These are phyloP conservation scores for Miniopterus natalensis DNA, from an alignment of 2,113 vertebrate species.

Conservation along the genomic window DNA sequence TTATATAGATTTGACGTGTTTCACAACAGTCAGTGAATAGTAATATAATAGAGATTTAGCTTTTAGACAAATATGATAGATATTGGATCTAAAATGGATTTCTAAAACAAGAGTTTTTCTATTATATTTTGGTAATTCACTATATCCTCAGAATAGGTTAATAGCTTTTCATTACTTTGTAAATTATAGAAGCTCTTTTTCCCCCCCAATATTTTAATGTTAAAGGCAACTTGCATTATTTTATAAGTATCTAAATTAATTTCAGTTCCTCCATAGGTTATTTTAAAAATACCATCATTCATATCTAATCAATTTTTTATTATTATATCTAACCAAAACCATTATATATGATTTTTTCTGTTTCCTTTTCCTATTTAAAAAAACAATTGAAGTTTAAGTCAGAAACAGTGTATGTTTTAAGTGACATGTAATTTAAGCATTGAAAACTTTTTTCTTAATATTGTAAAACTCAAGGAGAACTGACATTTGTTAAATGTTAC, in stretches of 20 bases:
- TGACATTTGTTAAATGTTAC: slow-evolving; percentile 22
- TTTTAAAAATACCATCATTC: not conserved
- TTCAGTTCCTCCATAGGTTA: not conserved
- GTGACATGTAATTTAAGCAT: not conserved
- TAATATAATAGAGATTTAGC: slow-evolving; percentile 7
- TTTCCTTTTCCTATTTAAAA: slow-evolving; percentile 42
- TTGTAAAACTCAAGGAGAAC: slow-evolving; percentile 3
- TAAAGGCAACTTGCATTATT: slow-evolving; percentile 15
- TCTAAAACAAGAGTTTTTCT: slow-evolving; percentile 27
- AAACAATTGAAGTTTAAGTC: not conserved
- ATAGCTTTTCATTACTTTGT: slow-evolving; percentile 36
- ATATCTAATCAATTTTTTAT: not conserved
- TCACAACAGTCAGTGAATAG: slow-evolving; percentile 19
- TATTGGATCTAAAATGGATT: slow-evolving; percentile 8
- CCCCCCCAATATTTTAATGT: not conserved
- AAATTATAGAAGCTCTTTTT: slow-evolving; percentile 30
- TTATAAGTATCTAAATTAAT: slow-evolving; percentile 2
- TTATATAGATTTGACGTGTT: slow-evolving; percentile 44
- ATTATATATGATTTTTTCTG: not conserved
- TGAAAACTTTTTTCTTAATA: not conserved
- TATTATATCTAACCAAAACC: not conserved
- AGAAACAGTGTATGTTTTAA: not conserved
- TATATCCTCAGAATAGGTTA: not conserved
- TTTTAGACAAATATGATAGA: slow-evolving; percentile 13
- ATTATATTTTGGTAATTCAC: slow-evolving; percentile 25